Evolutionary conservation across 2,888 invertebrate genomes (phyloP).

Genomic region (Agrochola lota): DNA sequence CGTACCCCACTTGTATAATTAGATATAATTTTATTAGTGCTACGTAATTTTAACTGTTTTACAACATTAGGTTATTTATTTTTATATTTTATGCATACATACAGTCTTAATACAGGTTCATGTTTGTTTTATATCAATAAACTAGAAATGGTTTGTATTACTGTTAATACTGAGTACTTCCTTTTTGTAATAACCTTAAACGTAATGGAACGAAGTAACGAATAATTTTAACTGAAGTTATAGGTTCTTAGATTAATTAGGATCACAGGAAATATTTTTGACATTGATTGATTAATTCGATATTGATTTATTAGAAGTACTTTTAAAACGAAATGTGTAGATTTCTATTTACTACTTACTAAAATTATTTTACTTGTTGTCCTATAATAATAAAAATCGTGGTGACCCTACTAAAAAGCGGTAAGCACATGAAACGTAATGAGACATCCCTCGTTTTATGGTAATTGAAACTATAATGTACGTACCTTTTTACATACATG

Average conservation of each 20-base stretch:
- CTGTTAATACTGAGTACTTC: too few species aligned
- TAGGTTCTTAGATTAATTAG: not conserved
- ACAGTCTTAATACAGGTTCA: too few species aligned
- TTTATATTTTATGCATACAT: too few species aligned
- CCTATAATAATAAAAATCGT: not conserved
- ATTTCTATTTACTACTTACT: too few species aligned
- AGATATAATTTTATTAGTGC: not conserved
- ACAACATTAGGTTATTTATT: too few species aligned
- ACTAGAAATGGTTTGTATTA: too few species aligned
- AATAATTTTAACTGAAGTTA: too few species aligned
- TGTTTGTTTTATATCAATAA: too few species aligned
- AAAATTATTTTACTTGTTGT: not conserved
- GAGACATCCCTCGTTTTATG: conserved; percentile 57
- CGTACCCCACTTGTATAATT: not conserved
- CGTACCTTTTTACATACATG: conserved; percentile 31
- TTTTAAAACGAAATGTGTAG: too few species aligned
- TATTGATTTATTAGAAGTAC: too few species aligned
- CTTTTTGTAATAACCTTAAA: too few species aligned
- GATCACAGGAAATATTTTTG: not conserved
- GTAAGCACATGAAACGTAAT: conserved; percentile 53
- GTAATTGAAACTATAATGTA: conserved; percentile 63
- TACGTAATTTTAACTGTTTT: not conserved
- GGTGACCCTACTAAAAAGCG: conserved; percentile 41
- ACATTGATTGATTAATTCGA: not conserved
- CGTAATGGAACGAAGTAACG: too few species aligned